These are phyloP conservation scores for Conger conger DNA, from an alignment of 2,113 vertebrate genomes.

Conservation along the genomic window DNA sequence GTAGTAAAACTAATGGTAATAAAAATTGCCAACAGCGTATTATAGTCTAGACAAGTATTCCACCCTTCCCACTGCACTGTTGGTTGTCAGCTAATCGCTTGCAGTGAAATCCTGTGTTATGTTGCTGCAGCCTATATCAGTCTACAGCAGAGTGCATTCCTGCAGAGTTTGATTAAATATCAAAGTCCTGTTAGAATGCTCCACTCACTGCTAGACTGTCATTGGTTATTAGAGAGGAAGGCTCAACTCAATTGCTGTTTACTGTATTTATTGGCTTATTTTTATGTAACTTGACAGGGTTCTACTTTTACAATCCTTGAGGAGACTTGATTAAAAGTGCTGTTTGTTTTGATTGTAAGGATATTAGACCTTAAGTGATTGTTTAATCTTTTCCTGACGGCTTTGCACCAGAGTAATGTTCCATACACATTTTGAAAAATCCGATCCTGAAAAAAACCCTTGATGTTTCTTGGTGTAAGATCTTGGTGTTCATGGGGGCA, in stretches of 20 bases:
- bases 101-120: slow-evolving; percentile 44
- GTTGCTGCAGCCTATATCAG: slow-evolving; percentile 27
- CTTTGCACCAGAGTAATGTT: not conserved
- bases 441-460: not conserved
- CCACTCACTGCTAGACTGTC: slow-evolving; percentile 9
- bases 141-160: slow-evolving; percentile 36
- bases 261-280: not conserved
- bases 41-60: slow-evolving; percentile 43
- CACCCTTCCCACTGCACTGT: slow-evolving; percentile 36
- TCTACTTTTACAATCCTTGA: slow-evolving; percentile 13
- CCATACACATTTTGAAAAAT: not conserved
- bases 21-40: slow-evolving; percentile 32
- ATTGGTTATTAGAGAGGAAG: slow-evolving; percentile 21
- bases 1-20: slow-evolving; percentile 36
- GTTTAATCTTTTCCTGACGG: not conserved
- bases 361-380: not conserved
- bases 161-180: slow-evolving; percentile 18
- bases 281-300: slow-evolving; percentile 18
- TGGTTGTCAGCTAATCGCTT: slow-evolving; percentile 49
- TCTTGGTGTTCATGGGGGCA: too few species aligned
- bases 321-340: slow-evolving; percentile 19
- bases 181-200: slow-evolving; percentile 16
- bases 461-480: not conserved
- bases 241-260: slow-evolving; percentile 24
- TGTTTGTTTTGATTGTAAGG: not conserved